Evolutionary conservation across 2,888 invertebrate genomes (phyloP).

Genomic region (Philonicus albiceps): DNA sequence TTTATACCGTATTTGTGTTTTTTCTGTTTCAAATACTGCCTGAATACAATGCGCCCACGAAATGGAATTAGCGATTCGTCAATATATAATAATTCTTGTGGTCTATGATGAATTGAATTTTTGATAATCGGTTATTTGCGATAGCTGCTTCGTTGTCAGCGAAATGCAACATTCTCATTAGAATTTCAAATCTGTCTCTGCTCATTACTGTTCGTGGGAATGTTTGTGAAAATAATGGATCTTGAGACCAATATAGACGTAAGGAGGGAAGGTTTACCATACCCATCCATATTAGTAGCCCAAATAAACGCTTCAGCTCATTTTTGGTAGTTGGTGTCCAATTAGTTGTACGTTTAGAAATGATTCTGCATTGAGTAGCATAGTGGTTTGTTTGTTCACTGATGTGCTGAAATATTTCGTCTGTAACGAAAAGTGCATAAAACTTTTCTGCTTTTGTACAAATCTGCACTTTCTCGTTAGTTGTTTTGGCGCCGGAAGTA

Average conservation of each 20-base stretch:
- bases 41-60: background rate
- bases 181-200: background rate
- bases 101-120: background rate
- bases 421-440: too few species aligned
- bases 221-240: background rate
- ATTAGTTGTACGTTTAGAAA: too few species aligned
- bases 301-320: constrained; percentile 23
- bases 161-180: background rate
- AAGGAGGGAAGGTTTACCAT: background rate
- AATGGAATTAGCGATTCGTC: background rate
- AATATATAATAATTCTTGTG: too few species aligned
- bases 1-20: background rate
- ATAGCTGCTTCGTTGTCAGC: background rate
- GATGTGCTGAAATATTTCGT: too few species aligned
- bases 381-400: too few species aligned
- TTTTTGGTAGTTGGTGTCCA: too few species aligned
- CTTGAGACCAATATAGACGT: background rate
- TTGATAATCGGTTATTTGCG: background rate
- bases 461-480: too few species aligned
- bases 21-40: background rate
- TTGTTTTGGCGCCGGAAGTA: too few species aligned
- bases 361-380: too few species aligned
- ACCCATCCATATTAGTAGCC: constrained; percentile 28
- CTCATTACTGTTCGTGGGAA: background rate
- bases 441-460: too few species aligned